Evolutionary conservation across 2,888 invertebrate species (phyloP).

Genomic region (Mycalesis mineus): DNA sequence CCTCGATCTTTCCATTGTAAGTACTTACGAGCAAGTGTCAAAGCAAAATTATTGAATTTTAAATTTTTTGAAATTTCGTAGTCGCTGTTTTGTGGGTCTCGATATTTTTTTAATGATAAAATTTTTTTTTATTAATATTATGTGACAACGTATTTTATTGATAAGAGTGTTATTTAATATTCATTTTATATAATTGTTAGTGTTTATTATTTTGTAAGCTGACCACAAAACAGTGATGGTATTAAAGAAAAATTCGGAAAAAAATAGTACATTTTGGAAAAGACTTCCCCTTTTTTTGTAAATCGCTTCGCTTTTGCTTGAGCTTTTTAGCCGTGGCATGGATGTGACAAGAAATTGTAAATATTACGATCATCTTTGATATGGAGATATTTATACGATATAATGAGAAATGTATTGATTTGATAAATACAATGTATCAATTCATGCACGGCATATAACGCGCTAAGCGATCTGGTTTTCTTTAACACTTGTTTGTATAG

Average conservation of each 20-base stretch:
- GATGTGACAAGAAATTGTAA: constrained; percentile 39
- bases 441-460: constrained; percentile 55
- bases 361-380: too few relatives aligned
- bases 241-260: constrained; percentile 16
- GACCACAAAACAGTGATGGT: constrained; percentile 32
- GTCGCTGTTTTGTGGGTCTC: constrained; percentile 58
- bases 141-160: not conserved
- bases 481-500: constrained; percentile 76
- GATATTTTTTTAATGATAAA: constrained; percentile 17
- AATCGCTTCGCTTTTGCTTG: constrained; percentile 74
- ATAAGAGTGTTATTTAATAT: not conserved
- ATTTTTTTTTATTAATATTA: not conserved
- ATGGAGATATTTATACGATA: not conserved
- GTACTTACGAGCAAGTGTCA: constrained; percentile 71
- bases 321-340: constrained; percentile 64
- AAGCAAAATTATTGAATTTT: constrained; percentile 45
- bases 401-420: not conserved
- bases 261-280: constrained; percentile 14
- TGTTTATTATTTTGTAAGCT: constrained; percentile 19
- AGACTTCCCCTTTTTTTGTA: constrained; percentile 36
- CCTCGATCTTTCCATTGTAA: constrained; percentile 58
- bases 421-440: constrained; percentile 23
- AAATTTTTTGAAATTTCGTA: constrained; percentile 18
- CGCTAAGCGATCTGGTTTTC: constrained; percentile 66
- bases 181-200: not conserved